Base-by-base conservation (phyloP, 1,140 invertebrate species). In the Zeugodacus cucurbitae region DNA sequence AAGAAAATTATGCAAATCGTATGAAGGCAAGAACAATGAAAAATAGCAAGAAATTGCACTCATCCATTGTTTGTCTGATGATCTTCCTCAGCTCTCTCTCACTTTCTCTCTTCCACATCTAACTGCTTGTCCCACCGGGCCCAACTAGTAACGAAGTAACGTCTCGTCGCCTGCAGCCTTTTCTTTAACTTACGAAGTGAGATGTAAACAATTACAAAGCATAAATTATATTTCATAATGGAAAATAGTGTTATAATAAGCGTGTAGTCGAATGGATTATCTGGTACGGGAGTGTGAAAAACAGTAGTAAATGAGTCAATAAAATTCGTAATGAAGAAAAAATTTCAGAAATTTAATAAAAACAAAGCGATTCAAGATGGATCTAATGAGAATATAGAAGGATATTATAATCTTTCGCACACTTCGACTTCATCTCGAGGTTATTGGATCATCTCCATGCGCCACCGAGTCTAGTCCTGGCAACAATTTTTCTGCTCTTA, bases 1-100 rank as follows among this genome's bases (percentile, higher is more conserved):
- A 88, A 88, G 88, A 78, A 86, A 88, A 88, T 88, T 88, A 88
- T 88, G 88, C 58, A 88, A 88, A 88, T 70, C 86, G 32, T 5
- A 86, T 32, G 6, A 59, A 86, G 85, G 22, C 74, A 48, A 48
- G 41, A 44, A 82, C 74, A 82, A 48, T 82, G 74, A 82, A 82
- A 82, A 82, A 82, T 82, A 48, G 2, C 41, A 82, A 78, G 74
- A 82, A 82, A 44, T 48, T 48, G 41, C 10, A 48, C 11, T n/a
- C 22, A 82, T 48, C 74, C 37, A 82, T 48, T 82, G 14, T 67
- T 32, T 67, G 67, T n/a, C 17, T 41, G 67, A 32, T 22, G 17
- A 17, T 74, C 67, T 41, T 74, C 17, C 29, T 10, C 29, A 54
- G 5, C 14, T 48, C 48, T 14, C 48, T 48, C 14, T 48, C 58